Conservation (phyloP, 2,797 vertebrate species). For the Pangasius krempfi region DNA sequence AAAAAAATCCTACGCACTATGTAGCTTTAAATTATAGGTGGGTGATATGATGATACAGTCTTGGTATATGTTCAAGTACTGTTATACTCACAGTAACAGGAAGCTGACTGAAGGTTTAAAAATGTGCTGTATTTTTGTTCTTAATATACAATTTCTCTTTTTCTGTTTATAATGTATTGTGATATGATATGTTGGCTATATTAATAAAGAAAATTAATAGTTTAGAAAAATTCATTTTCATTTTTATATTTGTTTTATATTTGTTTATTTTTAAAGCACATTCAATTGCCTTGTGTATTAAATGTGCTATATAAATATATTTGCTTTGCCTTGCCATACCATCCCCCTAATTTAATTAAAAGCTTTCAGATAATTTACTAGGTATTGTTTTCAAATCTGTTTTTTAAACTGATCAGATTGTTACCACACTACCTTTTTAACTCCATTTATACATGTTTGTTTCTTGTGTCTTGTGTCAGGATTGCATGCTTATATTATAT, state of each 20-base stretch:
- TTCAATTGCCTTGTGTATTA: neutral
- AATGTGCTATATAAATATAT: neutral
- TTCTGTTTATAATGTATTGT: neutral
- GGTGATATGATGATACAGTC: neutral
- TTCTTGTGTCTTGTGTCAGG: neutral
- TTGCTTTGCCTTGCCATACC: neutral
- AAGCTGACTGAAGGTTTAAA: neutral
- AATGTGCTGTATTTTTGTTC: neutral
- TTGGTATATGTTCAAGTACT: no score
- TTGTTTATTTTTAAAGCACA: neutral
- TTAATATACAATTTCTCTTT: neutral
- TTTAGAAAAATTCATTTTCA: neutral
- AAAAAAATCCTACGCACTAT: neutral
- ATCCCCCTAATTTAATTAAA: neutral
- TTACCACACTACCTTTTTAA: neutral
- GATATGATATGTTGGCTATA: neutral
- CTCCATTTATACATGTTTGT: neutral
- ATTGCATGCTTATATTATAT: neutral
- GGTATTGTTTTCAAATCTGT: neutral
- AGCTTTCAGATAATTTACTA: neutral
- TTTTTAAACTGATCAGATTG: neutral
- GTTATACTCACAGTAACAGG: no score
- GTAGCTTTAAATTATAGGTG: neutral
- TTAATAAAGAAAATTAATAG: neutral
- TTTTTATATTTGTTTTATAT: neutral